A percentile compares a stretch with the other conserved stretches of the same genome.
Evolutionary conservation across 2,888 invertebrate genomes (phyloP).

Genomic region (Oscheius myriophilus): DNA sequence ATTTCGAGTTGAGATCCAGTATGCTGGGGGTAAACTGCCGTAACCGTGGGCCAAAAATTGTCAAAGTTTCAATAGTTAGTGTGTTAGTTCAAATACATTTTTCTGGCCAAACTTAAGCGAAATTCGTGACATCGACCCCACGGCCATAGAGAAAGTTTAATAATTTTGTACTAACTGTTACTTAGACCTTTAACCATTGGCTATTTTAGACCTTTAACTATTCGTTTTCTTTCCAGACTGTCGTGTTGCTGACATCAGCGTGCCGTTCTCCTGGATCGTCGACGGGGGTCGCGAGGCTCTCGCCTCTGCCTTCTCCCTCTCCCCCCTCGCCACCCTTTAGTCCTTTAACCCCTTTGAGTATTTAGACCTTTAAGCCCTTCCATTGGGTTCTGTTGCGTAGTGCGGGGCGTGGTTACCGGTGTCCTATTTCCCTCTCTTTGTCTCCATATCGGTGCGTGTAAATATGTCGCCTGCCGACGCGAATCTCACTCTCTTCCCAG

Average conservation of each 20-base stretch:
- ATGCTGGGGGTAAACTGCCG: no score
- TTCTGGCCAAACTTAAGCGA: no score
- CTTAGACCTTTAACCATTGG: neutral
- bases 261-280: constrained; percentile 25
- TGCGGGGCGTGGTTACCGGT: no score
- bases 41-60: no score
- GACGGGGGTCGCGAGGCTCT: constrained; percentile 15
- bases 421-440: neutral
- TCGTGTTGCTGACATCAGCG: constrained; percentile 19
- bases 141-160: no score
- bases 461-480: neutral
- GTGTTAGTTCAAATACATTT: no score
- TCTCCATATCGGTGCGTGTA: neutral
- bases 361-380: no score
- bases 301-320: neutral
- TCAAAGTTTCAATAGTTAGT: no score
- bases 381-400: no score
- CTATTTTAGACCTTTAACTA: neutral
- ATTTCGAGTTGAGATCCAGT: no score
- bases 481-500: neutral
- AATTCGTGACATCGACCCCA: no score
- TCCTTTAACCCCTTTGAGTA: neutral
- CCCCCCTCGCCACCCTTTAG: neutral
- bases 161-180: no score
- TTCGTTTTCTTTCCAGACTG: constrained; percentile 8